Conservation (phyloP, 2,888 invertebrate species). For the Hecatera dysodea region DNA sequence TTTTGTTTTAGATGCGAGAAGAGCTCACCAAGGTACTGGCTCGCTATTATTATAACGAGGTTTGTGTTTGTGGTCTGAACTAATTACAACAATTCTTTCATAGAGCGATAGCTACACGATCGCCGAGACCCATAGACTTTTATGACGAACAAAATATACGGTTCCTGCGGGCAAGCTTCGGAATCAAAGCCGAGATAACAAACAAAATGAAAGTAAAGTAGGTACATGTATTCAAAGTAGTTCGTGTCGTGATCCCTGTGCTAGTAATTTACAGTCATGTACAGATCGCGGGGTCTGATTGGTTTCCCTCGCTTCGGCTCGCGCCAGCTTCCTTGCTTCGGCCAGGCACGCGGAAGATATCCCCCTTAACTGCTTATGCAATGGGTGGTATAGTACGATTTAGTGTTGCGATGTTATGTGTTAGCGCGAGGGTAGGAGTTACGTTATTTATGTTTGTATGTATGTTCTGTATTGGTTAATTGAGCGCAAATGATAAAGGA, state of each 20-base stretch:
- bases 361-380: constrained; percentile 67
- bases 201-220: constrained; percentile 47
- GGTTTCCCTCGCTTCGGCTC: constrained; percentile 52
- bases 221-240: constrained; percentile 48
- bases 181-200: constrained; percentile 3
- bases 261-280: constrained; percentile 56
- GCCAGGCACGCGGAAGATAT: constrained; percentile 70
- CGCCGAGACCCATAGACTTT: background rate
- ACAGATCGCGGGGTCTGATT: constrained; percentile 60
- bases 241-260: constrained; percentile 50
- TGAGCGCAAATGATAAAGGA: background rate
- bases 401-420: constrained; percentile 53
- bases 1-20: constrained; percentile 26
- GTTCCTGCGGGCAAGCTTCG: background rate
- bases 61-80: no score
- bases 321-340: constrained; percentile 59
- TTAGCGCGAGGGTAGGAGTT: constrained; percentile 48
- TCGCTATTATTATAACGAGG: background rate
- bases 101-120: background rate
- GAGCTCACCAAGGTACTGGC: no score
- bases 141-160: background rate
- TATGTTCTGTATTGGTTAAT: constrained; percentile 7
- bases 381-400: constrained; percentile 55
- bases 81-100: background rate
- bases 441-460: constrained; percentile 17